phyloP scores from a whole-genome alignment of 1,140 invertebrate species.

The Cryptotermes secundus region DNA sequence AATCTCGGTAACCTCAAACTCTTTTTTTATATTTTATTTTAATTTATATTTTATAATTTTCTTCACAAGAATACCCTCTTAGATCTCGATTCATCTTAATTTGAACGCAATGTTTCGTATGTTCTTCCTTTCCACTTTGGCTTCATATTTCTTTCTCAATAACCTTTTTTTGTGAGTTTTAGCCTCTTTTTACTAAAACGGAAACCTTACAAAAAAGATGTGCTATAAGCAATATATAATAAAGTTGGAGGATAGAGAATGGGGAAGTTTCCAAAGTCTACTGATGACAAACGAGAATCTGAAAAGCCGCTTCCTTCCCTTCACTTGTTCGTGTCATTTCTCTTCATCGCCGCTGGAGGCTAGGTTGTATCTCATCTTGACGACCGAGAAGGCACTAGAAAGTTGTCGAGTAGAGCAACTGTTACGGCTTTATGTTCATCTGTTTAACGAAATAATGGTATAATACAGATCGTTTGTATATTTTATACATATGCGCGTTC shows the following conservation, averaged over 20 bases:
- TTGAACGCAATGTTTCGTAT: constrained; percentile 1
- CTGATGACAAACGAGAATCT: constrained; percentile 12
- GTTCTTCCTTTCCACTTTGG: background rate
- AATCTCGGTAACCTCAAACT: background rate
- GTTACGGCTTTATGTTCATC: background rate
- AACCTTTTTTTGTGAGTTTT: background rate
- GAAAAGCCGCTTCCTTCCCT: background rate
- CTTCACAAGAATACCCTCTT: background rate
- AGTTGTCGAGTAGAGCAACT: background rate
- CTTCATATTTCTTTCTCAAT: background rate
- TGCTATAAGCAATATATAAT: constrained; percentile 15
- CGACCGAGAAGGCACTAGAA: background rate
- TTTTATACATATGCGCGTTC: too few relatives aligned
- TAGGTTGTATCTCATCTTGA: background rate
- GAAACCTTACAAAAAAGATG: background rate
- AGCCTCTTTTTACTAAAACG: background rate
- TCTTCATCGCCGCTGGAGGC: constrained; percentile 1
- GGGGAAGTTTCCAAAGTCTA: constrained; percentile 18
- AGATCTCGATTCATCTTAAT: background rate
- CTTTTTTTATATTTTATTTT: background rate
- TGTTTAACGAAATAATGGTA: background rate
- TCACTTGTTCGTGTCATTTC: constrained; percentile 16
- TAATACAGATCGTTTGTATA: too few relatives aligned
- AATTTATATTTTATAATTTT: background rate
- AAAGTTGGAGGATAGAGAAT: background rate